Percentiles rank a stretch among this genome's conserved stretches.
These are phyloP conservation scores for Palaemon carinicauda DNA, from an alignment of 1,140 invertebrate genomes.

Conservation along the genomic window DNA sequence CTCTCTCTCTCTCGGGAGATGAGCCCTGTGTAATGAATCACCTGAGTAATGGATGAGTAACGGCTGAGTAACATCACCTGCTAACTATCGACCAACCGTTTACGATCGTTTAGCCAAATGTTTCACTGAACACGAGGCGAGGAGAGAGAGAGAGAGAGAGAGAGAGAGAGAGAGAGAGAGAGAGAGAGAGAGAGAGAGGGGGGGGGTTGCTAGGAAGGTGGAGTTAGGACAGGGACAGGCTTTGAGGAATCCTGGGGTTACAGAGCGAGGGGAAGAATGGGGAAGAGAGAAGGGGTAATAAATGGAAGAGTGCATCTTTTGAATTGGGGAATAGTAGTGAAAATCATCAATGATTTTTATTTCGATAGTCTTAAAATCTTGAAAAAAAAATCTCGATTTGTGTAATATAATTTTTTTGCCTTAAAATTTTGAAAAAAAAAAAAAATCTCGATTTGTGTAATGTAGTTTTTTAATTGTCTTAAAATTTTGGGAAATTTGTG, in stretches of 20 bases:
- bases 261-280: too few species aligned
- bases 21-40: neutral
- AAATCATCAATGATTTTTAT: too few species aligned
- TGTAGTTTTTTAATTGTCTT: too few species aligned
- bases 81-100: constrained; percentile 3
- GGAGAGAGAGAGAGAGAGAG: neutral
- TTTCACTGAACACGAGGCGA: neutral
- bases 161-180: neutral
- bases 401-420: too few species aligned
- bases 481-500: too few species aligned
- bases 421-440: too few species aligned
- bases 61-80: neutral
- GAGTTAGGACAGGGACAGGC: neutral
- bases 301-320: neutral
- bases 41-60: neutral
- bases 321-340: too few species aligned
- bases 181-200: neutral
- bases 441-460: too few species aligned
- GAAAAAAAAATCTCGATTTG: too few species aligned
- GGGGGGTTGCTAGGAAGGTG: neutral
- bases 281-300: neutral
- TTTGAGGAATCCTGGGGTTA: neutral
- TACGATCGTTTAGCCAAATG: constrained; percentile 7
- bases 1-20: neutral
- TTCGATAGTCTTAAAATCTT: too few species aligned